Conservation (phyloP, 2,888 invertebrate species). For the Brachycybe producta region DNA sequence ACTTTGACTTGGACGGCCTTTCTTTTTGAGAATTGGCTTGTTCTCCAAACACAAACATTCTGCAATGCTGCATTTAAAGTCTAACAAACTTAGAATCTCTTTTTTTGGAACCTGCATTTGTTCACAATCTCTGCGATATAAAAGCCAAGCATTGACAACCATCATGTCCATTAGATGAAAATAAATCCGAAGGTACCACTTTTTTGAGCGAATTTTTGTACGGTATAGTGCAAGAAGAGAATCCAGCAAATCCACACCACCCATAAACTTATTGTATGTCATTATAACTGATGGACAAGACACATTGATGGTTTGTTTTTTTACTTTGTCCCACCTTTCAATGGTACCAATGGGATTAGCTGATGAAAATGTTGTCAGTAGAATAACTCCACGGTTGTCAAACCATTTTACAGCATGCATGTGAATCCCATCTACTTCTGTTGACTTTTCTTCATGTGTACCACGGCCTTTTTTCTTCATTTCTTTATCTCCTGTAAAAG, state of each 20-base stretch:
- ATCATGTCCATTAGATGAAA: not conserved
- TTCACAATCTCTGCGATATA: slow-evolving; percentile 19
- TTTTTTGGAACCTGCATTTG: not conserved
- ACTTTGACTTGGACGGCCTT: not conserved
- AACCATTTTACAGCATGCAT: not conserved
- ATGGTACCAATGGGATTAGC: not conserved
- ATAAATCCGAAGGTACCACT: not conserved
- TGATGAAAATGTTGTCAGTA: slow-evolving; percentile 4
- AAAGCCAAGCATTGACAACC: slow-evolving; percentile 23
- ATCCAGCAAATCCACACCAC: not conserved
- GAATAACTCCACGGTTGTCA: not conserved
- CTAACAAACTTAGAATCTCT: not conserved
- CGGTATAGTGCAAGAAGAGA: not conserved
- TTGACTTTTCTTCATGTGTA: not conserved
- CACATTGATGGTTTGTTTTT: not conserved
- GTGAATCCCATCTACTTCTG: not conserved
- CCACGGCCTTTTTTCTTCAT: slow-evolving; percentile 5
- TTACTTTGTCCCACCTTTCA: not conserved
- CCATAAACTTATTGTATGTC: slow-evolving; percentile 4
- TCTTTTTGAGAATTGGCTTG: not conserved
- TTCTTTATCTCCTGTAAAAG: not conserved
- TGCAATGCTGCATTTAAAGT: not conserved
- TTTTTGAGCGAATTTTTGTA: not conserved
- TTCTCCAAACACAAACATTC: too few species aligned
- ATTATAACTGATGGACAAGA: slow-evolving; percentile 2